Base-by-base conservation (phyloP, 2,888 invertebrate genomes). In the Agrochola macilenta region DNA sequence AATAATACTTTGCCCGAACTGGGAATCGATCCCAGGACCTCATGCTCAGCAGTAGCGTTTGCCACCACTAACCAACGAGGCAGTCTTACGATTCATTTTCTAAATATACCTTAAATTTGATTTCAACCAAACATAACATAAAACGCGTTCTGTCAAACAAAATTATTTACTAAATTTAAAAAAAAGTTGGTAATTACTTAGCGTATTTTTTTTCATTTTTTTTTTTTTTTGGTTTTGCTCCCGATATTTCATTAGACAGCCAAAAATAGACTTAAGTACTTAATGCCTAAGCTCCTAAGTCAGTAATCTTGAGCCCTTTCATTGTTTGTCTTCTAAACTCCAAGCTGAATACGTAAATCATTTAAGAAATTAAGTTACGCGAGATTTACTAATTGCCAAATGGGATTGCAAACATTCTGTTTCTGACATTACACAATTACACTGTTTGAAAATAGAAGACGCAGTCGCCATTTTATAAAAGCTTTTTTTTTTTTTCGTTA, bases 311-410 rank as follows among this genome's bases (percentile, higher is more conserved):
- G 4, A 75, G 49, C 26, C 43, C 61, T 71, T 77, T 39, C 46
- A 61, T 58, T 69, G 52, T 76, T 76, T 77, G 57, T 60, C 26
- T 61, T 26, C 60, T 23, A 57, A 84, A 74, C 63, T 77, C 52
- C 49, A 8, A 49, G n/a, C 46, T 46, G 23, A 78, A 70, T 61
- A 70, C 20, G 4, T 68, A 75, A 70, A 68, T 78, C 60, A 69
- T 70, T 61, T 46, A 64, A 73, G 26, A 74, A 74, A 75, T 82
- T 65, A 61, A 69, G 30, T 74, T 73, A 65, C 43, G 35, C n/a
- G 35, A 57, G 71, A 52, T 76, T 57, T 23, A 60, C 60, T 74
- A 73, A 72, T 84, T 74, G 52, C 23, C 26, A 52, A 81, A 46
- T 63, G 20, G 52, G 23, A 30, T 81, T 60, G 14, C 63, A 68